Evolutionary conservation across 1,140 invertebrate species (phyloP).

Genomic region (Magallana angulata): DNA sequence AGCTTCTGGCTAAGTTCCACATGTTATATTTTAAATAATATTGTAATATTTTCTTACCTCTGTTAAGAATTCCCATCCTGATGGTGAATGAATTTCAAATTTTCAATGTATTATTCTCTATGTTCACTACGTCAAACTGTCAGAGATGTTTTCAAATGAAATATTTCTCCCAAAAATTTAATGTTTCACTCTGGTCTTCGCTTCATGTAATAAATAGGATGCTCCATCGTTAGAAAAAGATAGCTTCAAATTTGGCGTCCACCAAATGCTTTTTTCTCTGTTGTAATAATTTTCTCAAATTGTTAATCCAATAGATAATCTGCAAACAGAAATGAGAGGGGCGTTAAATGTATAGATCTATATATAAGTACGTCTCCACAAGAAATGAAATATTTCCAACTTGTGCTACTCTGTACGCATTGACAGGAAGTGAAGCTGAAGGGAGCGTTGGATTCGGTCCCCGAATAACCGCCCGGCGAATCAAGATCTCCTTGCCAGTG

Average conservation of each 20-base stretch:
- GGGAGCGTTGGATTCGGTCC: constrained; percentile 23
- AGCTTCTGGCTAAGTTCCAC: too few species aligned
- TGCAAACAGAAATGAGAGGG: neutral
- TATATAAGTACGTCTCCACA: too few species aligned
- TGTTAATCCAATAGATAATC: constrained; percentile 9
- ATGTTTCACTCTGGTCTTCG: neutral
- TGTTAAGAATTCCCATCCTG: neutral
- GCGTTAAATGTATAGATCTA: neutral
- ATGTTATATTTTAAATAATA: neutral
- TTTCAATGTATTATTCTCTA: neutral
- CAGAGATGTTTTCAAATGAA: neutral
- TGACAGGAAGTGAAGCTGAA: neutral
- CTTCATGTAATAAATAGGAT: neutral
- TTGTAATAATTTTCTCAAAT: neutral
- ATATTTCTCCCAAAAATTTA: neutral
- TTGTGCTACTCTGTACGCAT: neutral
- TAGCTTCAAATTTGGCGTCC: neutral
- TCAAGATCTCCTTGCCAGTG: neutral
- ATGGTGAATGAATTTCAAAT: neutral
- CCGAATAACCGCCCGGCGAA: neutral
- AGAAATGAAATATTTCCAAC: neutral
- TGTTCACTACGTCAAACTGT: neutral
- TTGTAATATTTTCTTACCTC: neutral
- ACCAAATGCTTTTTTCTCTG: neutral
- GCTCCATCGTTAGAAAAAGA: neutral